phyloP scores from a whole-genome alignment of 2,797 vertebrate species.

The Microctenopoma lineatum region DNA sequence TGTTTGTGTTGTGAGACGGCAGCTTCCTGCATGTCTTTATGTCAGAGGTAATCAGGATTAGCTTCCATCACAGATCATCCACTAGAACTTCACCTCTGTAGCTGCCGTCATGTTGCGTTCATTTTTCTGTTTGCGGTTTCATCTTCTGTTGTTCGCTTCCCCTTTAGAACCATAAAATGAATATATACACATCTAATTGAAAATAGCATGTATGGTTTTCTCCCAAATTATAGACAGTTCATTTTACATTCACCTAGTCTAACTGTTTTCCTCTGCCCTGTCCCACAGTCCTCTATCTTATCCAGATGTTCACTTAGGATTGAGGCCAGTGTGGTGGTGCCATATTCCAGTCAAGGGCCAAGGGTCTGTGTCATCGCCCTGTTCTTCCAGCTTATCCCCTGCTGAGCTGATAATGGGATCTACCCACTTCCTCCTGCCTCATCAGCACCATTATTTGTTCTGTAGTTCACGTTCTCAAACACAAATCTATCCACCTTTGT shows the following conservation, averaged over 20 bases:
- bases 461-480: conserved; percentile 10
- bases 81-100: conserved; percentile 33
- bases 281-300: not conserved
- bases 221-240: not conserved
- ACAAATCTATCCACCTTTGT: not conserved
- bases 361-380: conserved; percentile 61
- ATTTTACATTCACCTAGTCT: not conserved
- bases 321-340: conserved; percentile 44
- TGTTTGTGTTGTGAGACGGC: not conserved
- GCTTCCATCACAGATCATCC: conserved; percentile 69
- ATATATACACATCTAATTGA: not conserved
- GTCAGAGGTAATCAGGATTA: conserved; percentile 75
- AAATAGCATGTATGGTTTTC: not conserved
- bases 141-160: not conserved
- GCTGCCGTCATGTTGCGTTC: conserved; percentile 31
- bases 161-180: not conserved
- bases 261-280: not conserved
- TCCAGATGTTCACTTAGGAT: conserved; percentile 64
- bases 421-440: conserved; percentile 47
- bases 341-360: conserved; percentile 34
- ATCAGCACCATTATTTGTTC: conserved; percentile 39
- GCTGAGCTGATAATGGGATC: conserved; percentile 79
- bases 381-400: conserved; percentile 66
- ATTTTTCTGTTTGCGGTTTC: not conserved
- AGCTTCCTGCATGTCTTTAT: conserved; percentile 41